Base-by-base conservation (phyloP, 2,113 vertebrate genomes). In the Ailuropoda melanoleuca region DNA sequence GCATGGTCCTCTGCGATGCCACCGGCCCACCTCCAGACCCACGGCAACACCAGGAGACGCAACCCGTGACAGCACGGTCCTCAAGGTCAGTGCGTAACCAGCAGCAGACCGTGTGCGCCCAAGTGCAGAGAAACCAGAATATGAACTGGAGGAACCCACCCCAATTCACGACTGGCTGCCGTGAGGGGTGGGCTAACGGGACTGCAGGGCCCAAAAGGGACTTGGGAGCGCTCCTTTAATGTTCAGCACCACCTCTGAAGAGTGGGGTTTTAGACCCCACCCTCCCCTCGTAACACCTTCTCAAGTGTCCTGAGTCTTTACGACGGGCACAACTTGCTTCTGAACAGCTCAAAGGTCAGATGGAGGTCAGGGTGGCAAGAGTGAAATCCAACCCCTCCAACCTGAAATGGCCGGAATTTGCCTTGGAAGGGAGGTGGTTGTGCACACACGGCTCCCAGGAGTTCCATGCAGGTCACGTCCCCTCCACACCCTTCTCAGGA, bases 41-140 rank as follows among this genome's bases (percentile, higher is more conserved):
- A 64, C 6, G 0, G 55, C 26, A 24, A n/a, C 26, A 11, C 17
- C 9, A 50, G 46, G 3, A 11, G 17, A 31, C 4, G 8, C 18
- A 2, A 6, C 17, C 1, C 24, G 9, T 6, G 78, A 17, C 29
- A 1, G 13, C 19, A 2, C 9, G 0, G 23, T 24, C 6, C n/a
- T 23, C 78, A 6, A 56, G 24, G 48, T 23, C n/a, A 8, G 1
- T 1, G 48, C 4, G 7, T 18, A 21, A 5, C 10, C 80, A 11
- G 1, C 8, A 8, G 6, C 50, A 29, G 9, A 3, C 2, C 1
- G 0, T 11, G 1, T 11, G 8, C 1, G 17, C 0, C 1, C n/a
- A 0, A 4, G 2, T 0, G 17, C 29, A 24, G 11, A 8, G 14
- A 31, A 5, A 6, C 12, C 24, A 2, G 6, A 13, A 9, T 18